Conservation (phyloP, 2,113 vertebrate genomes). For the Dendropsophus ebraccatus region DNA sequence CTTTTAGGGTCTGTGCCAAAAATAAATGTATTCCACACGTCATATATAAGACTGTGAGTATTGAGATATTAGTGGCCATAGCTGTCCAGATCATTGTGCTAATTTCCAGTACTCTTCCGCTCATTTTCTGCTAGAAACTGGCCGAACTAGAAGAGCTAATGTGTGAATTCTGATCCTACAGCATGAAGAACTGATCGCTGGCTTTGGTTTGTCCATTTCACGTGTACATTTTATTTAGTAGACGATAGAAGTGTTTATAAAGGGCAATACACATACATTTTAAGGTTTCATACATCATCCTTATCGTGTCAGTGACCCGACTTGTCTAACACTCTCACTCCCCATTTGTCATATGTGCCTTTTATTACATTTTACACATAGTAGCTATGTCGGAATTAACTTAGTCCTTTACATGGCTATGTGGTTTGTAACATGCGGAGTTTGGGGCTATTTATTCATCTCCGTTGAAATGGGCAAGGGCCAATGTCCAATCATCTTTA, state of each 20-base stretch:
- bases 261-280: not conserved
- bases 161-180: not conserved
- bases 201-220: not conserved
- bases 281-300: constrained; percentile 17
- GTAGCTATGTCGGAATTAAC: not conserved
- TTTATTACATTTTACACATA: constrained; percentile 36
- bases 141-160: not conserved
- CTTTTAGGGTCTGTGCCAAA: not conserved
- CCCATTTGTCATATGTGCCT: constrained; percentile 26
- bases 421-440: not conserved
- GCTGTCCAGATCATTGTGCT: not conserved
- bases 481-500: not conserved
- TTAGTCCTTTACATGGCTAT: not conserved
- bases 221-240: not conserved
- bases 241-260: not conserved
- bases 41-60: not conserved
- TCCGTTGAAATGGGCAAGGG: not conserved
- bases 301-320: constrained; percentile 2
- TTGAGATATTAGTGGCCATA: not conserved
- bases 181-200: not conserved
- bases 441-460: not conserved
- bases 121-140: not conserved
- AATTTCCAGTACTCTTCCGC: not conserved
- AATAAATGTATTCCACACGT: not conserved
- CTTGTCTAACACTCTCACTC: not conserved